Base-by-base conservation (phyloP, 2,797 vertebrate genomes). In the Nannoperca obscura region DNA sequence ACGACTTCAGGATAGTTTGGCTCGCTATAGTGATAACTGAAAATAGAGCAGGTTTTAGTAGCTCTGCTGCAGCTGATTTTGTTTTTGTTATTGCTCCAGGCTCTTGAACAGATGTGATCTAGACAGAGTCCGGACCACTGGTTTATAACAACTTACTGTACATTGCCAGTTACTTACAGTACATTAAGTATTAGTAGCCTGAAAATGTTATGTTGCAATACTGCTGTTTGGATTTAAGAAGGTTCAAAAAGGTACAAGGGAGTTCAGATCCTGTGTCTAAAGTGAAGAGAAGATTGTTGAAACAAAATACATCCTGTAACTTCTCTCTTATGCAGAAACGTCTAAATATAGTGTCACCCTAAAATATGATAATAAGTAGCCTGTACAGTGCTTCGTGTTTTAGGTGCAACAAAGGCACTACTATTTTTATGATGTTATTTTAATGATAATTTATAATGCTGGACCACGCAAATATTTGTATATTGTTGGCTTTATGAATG, bases 1-100 rank as follows among this genome's bases (percentile, higher is more conserved):
- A 88, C 73, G 88, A 80, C 90, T 90, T 91, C 72, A 87, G 84
- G 89, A 90, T 88, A 86, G 91, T 92, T 91, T 84, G 81, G 84
- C 81, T 62, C 8, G 66, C 59, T 62, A 54, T 76, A 78, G 86
- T 80, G 82, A 91, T 89, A 87, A 88, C 91, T 92, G 90, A 85
- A 89, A 92, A 89, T 90, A 89, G 91, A 91, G 84, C 46, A 34
- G 71, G 83, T 76, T 82, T 74, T 78, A 72, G 80, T 78, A 24
- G 69, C 71, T 78, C 57, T 78, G 71, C 80, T 83, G 71, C 69
- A 74, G 82, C 86, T 88, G 82, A 89, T 73, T 90, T 78, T 77
- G 82, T 82, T 87, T 81, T 71, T 70, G 81, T 73, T 86, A 14
- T 57, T 62, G 80, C 88, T 85, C 24, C 34, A 27, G 86, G 86